phyloP scores from a whole-genome alignment of 2,888 invertebrate species.

The Mesorhabditis spiculigera region DNA sequence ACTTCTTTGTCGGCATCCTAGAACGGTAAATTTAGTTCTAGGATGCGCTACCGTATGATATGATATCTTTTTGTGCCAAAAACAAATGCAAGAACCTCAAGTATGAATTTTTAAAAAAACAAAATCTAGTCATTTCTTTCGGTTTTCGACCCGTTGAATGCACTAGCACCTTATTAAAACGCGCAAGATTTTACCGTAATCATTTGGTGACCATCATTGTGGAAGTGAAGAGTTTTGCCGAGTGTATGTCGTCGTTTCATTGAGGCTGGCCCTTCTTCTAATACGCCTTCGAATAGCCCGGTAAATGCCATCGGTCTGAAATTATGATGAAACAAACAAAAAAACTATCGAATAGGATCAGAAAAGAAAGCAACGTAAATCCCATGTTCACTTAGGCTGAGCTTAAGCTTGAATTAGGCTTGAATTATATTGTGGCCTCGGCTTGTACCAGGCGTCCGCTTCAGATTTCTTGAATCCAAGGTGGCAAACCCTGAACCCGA shows the following conservation, averaged over 20 bases:
- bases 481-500: no score
- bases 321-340: no score
- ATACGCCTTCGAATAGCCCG: background rate
- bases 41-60: background rate
- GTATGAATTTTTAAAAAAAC: background rate
- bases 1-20: constrained; percentile 6
- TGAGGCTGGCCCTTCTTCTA: background rate
- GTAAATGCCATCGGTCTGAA: background rate
- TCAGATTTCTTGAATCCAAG: no score
- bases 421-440: no score
- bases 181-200: background rate
- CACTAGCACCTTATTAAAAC: no score
- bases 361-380: no score
- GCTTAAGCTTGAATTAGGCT: no score
- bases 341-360: no score
- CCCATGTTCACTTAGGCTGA: no score
- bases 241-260: background rate
- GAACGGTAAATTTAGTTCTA: constrained; percentile 3
- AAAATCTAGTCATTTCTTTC: background rate
- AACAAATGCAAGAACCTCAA: background rate
- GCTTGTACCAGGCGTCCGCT: no score
- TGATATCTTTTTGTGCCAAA: background rate
- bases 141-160: no score
- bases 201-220: background rate
- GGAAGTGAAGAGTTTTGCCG: background rate